Percentiles rank a stretch among this genome's conserved stretches.
Evolutionary conservation across 2,888 invertebrate species (phyloP).

Genomic region (Tetragnatha montana): DNA sequence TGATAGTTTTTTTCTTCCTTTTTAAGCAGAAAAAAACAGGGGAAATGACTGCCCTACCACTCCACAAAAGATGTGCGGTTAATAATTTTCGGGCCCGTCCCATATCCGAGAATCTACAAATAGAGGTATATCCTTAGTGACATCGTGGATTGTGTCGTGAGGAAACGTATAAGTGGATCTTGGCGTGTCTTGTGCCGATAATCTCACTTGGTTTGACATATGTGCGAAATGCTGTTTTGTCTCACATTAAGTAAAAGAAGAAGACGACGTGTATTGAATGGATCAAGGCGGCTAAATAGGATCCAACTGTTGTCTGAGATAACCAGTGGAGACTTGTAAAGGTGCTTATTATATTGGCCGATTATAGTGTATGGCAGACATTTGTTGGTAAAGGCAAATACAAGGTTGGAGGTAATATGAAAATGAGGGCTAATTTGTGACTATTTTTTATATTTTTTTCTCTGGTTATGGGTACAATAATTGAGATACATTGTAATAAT

Average conservation of each 20-base stretch:
- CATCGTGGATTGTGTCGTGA: background rate
- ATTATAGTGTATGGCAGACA: too few relatives aligned
- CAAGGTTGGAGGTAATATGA: too few relatives aligned
- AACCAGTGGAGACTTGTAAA: too few relatives aligned
- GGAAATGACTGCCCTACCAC: background rate
- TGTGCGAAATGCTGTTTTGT: background rate
- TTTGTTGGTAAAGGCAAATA: too few relatives aligned
- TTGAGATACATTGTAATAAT: too few relatives aligned
- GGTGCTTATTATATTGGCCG: too few relatives aligned
- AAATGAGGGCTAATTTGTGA: too few relatives aligned
- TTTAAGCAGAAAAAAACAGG: background rate
- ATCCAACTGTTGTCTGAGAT: too few relatives aligned
- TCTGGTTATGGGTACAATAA: too few relatives aligned
- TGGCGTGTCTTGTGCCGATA: conserved; percentile 51
- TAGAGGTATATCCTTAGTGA: background rate
- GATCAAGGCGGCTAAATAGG: background rate
- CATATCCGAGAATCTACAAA: background rate
- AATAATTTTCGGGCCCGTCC: background rate
- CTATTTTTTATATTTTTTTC: too few relatives aligned
- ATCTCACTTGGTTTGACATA: background rate
- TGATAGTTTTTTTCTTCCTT: background rate
- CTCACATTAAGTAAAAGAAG: background rate
- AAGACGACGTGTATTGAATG: background rate
- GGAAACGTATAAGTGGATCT: conserved; percentile 41
- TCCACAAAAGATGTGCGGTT: background rate